Base-by-base conservation (phyloP, 2,113 vertebrate genomes). In the Syngnathus typhle region DNA sequence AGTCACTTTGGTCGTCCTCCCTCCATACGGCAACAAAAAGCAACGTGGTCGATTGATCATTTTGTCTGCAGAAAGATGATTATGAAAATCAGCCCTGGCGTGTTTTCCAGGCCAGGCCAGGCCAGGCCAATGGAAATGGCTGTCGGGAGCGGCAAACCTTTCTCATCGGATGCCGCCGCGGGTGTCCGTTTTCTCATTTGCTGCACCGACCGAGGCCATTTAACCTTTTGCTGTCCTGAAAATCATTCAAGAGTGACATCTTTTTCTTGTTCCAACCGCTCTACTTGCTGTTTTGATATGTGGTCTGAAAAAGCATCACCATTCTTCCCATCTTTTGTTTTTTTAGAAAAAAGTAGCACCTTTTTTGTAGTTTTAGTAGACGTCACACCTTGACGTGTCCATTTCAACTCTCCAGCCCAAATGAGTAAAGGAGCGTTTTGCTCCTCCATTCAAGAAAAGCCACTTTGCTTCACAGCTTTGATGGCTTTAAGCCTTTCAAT, bases 21-120 rank as follows among this genome's bases (percentile, higher is more conserved):
- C 27, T 72, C 77, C 73, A 77, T 84, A 84, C 71, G 79, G 69
- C 78, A 75, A 74, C 74, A 61, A 64, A 9, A 19, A 37, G 43
- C 60, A n/a, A 41, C 51, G 52, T 51, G 46, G 63, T 51, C 52
- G 75, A 58, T 63, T 74, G n/a, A 77, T 82, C 77, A 75, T 82
- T 75, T 77, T 60, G 61, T 36, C 69, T 80, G 78, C 75, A 66
- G 47, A 67, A 76, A 64, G 64, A 76, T 70, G 73, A 83, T 83
- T 82, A 64, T 70, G 66, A 64, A 67, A 43, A 43, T 43, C 8
- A 72, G 39, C 18, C 70, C 47, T 71, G 77, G 70, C 77, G 74
- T 69, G 68, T 79, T 81, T 72, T 49, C 43, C 2, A 32, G 3
- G 27, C 27, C 27, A 32, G 27, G 27, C 27, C 27, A 32, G 3